These are phyloP conservation scores for Yponomeuta plumbellus DNA, from an alignment of 2,888 invertebrate genomes.

Conservation along the genomic window DNA sequence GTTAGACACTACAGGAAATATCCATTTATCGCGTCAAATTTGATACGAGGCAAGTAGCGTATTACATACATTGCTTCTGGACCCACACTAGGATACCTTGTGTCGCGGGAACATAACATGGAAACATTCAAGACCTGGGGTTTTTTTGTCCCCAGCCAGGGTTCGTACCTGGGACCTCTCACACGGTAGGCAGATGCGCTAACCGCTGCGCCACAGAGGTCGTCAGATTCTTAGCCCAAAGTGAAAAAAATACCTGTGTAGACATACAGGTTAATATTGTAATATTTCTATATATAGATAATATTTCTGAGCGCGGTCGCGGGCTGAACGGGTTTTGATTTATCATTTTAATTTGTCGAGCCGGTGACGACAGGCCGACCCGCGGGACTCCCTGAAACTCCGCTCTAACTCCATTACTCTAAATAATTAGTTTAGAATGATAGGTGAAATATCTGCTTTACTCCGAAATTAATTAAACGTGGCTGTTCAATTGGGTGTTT, in stretches of 20 bases:
- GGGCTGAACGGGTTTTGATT: slow-evolving; percentile 59
- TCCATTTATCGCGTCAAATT: too few species aligned
- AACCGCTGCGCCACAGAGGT: too few species aligned
- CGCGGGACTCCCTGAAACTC: slow-evolving; percentile 19
- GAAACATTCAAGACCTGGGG: too few species aligned
- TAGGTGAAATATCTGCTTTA: slow-evolving; percentile 10
- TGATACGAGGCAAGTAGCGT: too few species aligned
- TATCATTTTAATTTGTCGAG: slow-evolving; percentile 71
- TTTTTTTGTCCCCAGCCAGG: too few species aligned
- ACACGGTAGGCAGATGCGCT: too few species aligned
- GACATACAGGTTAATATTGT: not conserved
- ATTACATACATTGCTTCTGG: too few species aligned
- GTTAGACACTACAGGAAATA: too few species aligned
- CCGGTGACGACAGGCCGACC: slow-evolving; percentile 49
- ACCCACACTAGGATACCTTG: too few species aligned
- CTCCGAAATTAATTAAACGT: slow-evolving; percentile 6
- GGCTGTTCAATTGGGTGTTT: not conserved
- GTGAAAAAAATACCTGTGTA: not conserved
- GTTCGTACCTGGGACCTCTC: too few species aligned
- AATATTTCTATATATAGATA: not conserved
- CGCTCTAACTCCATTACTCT: slow-evolving; percentile 20
- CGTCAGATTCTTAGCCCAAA: too few species aligned
- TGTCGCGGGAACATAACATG: too few species aligned
- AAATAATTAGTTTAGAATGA: slow-evolving; percentile 18
- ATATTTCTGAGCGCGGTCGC: slow-evolving; percentile 17